These are phyloP conservation scores for Steinernema hermaphroditum DNA, from an alignment of 2,888 invertebrate genomes.

Conservation along the genomic window DNA sequence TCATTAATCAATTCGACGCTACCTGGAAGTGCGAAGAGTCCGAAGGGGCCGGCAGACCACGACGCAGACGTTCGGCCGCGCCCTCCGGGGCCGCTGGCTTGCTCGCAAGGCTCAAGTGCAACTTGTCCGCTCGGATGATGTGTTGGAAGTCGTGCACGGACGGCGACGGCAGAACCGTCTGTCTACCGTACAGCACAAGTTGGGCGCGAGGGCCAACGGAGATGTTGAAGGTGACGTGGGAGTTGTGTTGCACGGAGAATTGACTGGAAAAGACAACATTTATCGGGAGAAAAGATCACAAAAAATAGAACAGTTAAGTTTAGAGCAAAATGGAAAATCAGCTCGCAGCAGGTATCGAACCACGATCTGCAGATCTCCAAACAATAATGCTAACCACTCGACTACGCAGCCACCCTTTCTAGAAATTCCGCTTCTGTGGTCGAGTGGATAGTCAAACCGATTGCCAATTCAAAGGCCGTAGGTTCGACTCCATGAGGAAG, in stretches of 20 bases:
- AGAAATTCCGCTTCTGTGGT: no score
- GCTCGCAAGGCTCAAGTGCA: slow-evolving; percentile 38
- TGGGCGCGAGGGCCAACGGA: slow-evolving; percentile 62
- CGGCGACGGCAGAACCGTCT: slow-evolving; percentile 91
- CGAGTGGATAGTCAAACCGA: no score
- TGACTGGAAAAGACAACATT: slow-evolving; percentile 24
- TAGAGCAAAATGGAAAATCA: neutral
- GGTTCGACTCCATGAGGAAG: no score
- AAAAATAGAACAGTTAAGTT: neutral
- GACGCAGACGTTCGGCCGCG: slow-evolving; percentile 10
- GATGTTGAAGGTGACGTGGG: slow-evolving; percentile 49
- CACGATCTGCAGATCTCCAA: neutral
- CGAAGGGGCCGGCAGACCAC: slow-evolving; percentile 5
- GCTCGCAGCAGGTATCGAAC: neutral
- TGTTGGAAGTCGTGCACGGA: slow-evolving; percentile 87
- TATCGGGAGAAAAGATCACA: neutral
- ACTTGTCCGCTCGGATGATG: slow-evolving; percentile 52
- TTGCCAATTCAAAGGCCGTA: no score
- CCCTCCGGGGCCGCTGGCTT: neutral
- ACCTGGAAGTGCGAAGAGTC: slow-evolving; percentile 26
- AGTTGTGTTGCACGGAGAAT: slow-evolving; percentile 36
- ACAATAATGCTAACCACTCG: neutral
- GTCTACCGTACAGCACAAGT: slow-evolving; percentile 87
- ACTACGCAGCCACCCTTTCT: neutral
- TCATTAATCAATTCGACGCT: slow-evolving; percentile 17